Evolutionary conservation across 2,888 invertebrate genomes (phyloP), one percentile per base, ranked within the genome.

Genomic region (Leptinotarsa juncta): DNA sequence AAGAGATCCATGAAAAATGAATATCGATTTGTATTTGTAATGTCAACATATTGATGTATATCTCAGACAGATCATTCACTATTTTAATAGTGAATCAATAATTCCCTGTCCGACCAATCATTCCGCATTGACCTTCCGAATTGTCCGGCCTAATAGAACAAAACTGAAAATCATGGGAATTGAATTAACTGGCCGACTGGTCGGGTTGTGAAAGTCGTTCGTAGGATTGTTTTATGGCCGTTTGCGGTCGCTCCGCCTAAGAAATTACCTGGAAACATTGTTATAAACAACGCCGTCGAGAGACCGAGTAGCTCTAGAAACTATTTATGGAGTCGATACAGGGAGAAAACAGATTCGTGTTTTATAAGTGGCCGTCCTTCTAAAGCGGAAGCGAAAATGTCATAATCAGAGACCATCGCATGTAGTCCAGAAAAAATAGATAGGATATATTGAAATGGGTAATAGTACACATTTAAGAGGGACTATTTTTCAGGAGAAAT

Each of bases 181-280:
- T 49, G 67, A 55, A 67, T 67, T 67, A 53, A 23, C 55, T 23
- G 67, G 51, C 67, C 26, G 51, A 55, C 51, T 55, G 51, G 67
- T 20, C 51, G 67, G 23, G 53, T 67, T 55, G 67, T 67, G 67
- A 67, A 67, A 67, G 67, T 67, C 51, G 26, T 32, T 42, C 62
- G 62, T 62, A 62, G 62, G 62, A 62, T 62, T 62, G 26, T 32
- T 62, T 62, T 62, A 62, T 62, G 62, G 62, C 12, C 42, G 26
- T 62, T 62, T 62, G 62, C 62, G 62, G 62, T 62, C 32, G 42
- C 62, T 62, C 62, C 62, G 62, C 62, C 62, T 62, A 32, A 62
- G 62, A 42, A 62, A 32, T 62, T 62, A 62, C 62, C 62, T 62
- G 62, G 62, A 62, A 62, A 62, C 62, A 62, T 62, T 62, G 62